Evolutionary conservation across 2,113 vertebrate genomes (phyloP).

Genomic region (Festucalex cinctus): DNA sequence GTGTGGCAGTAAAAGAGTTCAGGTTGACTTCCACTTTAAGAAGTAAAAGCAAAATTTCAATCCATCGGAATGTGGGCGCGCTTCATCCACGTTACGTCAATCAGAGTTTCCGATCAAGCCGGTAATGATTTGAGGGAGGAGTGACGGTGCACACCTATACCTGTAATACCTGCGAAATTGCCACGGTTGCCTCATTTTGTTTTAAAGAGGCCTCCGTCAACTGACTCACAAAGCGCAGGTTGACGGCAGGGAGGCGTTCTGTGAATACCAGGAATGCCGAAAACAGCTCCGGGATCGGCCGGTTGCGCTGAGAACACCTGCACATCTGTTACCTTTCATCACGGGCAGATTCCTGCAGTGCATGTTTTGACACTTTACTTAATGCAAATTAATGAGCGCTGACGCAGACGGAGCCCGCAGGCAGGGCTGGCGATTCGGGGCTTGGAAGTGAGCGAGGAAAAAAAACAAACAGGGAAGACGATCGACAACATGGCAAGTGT

Average conservation of each 20-base stretch:
- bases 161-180: slow-evolving; percentile 35
- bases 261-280: slow-evolving; percentile 48
- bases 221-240: slow-evolving; percentile 39
- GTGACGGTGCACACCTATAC: slow-evolving; percentile 21
- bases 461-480: slow-evolving; percentile 19
- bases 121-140: slow-evolving; percentile 40
- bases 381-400: slow-evolving; percentile 76
- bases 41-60: slow-evolving; percentile 30
- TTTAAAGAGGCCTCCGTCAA: slow-evolving; percentile 21
- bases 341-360: slow-evolving; percentile 63
- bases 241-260: slow-evolving; percentile 35
- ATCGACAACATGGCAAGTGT: slow-evolving; percentile 16
- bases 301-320: slow-evolving; percentile 63
- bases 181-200: slow-evolving; percentile 29
- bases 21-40: background rate
- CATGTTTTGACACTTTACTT: slow-evolving; percentile 77
- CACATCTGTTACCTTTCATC: slow-evolving; percentile 63
- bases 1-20: no score
- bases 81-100: background rate
- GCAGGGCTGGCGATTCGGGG: slow-evolving; percentile 52
- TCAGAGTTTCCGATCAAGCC: slow-evolving; percentile 26
- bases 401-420: slow-evolving; percentile 68
- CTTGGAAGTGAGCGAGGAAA: slow-evolving; percentile 47
- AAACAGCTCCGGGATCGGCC: slow-evolving; percentile 37
- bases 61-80: slow-evolving; percentile 1